Percentiles rank a stretch among this genome's conserved stretches.
Evolutionary conservation across 2,888 invertebrate genomes (phyloP).

Genomic region (Clistopyga incitator): DNA sequence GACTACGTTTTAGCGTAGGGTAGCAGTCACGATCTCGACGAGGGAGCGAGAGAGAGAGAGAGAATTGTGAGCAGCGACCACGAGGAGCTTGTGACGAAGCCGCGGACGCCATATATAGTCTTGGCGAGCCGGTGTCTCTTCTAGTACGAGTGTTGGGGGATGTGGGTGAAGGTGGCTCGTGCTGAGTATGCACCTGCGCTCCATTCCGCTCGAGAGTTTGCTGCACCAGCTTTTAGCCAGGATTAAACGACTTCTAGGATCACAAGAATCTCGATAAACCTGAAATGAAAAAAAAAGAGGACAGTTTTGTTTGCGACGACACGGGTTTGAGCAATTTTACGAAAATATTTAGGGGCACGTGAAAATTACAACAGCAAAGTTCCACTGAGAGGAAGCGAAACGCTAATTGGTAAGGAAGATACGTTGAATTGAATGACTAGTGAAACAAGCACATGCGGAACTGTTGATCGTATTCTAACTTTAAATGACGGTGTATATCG

Average conservation of each 20-base stretch:
- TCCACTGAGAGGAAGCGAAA: no score
- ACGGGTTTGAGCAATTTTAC: no score
- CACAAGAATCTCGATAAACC: not conserved
- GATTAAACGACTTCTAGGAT: not conserved
- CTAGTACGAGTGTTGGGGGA: constrained; percentile 53
- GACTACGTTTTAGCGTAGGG: constrained; percentile 22
- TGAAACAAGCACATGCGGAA: no score
- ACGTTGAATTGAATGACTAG: no score
- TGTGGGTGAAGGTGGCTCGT: constrained; percentile 67
- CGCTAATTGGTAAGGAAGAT: no score
- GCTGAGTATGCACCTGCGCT: constrained; percentile 61
- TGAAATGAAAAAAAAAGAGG: not conserved
- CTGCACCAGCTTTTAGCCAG: not conserved
- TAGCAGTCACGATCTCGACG: constrained; percentile 16
- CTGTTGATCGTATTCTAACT: no score
- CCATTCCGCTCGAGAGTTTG: constrained; percentile 8
- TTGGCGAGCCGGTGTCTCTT: constrained; percentile 73
- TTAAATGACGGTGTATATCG: no score
- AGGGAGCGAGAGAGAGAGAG: constrained; percentile 49
- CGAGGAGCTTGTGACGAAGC: constrained; percentile 69
- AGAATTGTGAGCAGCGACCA: constrained; percentile 14
- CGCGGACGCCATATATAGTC: constrained; percentile 79
- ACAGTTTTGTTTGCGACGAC: no score
- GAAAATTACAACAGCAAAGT: no score
- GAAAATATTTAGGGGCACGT: no score